Percentiles rank a stretch among this genome's conserved stretches.
phyloP scores from a whole-genome alignment of 1,140 invertebrate genomes.

The Aphelinus certus region DNA sequence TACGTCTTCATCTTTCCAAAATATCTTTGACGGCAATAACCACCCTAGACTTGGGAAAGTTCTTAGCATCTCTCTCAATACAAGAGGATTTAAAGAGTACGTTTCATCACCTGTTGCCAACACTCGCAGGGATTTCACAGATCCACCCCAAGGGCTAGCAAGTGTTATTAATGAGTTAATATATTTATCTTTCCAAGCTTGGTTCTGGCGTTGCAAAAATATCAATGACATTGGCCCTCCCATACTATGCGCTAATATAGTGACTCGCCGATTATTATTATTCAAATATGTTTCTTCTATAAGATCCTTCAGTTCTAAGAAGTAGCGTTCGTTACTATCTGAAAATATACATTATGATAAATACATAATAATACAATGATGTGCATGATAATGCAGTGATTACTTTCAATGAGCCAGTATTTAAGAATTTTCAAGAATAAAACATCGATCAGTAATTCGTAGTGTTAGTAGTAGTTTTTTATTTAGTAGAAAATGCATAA shows the following conservation, averaged over 20 bases:
- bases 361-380: too few relatives aligned
- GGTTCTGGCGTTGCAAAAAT: constrained; percentile 82
- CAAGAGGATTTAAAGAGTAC: constrained; percentile 80
- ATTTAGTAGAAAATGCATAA: too few relatives aligned
- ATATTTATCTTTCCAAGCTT: constrained; percentile 92
- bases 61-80: constrained; percentile 86
- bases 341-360: constrained; percentile 22
- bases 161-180: constrained; percentile 86
- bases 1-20: constrained; percentile 85
- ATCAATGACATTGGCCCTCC: constrained; percentile 88
- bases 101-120: constrained; percentile 91
- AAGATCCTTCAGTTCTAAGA: constrained; percentile 79
- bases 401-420: too few relatives aligned
- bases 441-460: too few relatives aligned
- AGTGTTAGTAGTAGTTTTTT: too few relatives aligned
- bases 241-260: constrained; percentile 94
- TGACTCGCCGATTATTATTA: constrained; percentile 82
- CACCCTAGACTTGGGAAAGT: constrained; percentile 92
- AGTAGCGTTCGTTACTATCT: constrained; percentile 92
- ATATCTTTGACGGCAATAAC: constrained; percentile 83
- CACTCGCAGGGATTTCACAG: constrained; percentile 91
- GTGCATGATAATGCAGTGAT: too few relatives aligned
- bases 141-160: constrained; percentile 93
- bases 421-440: too few relatives aligned
- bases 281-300: constrained; percentile 85